Base-by-base conservation (phyloP, 1,140 invertebrate species). In the Magallana angulata region DNA sequence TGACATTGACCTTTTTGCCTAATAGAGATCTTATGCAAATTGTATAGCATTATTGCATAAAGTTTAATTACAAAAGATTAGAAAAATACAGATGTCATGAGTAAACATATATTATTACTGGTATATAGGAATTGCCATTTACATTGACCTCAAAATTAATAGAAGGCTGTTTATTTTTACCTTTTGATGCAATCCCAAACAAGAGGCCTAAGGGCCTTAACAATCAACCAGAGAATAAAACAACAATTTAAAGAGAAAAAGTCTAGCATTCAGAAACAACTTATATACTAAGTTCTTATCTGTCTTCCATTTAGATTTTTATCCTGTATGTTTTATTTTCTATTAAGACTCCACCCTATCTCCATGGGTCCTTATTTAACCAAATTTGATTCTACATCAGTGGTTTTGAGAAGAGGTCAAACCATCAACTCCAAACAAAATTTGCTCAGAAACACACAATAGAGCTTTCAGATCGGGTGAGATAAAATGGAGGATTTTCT, bases 1-100 rank as follows among this genome's bases (percentile, higher is more conserved):
- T 60, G 59, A 60, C 59, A 60, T 60, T 16, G 59, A 60, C 59
- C 59, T 60, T 60, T 60, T 60, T 60, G 59, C 59, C 59, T 60
- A 12, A 60, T 60, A 60, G 7, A 16, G 59, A 16, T 60, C 59
- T 60, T 60, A 12, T 60, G 9, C 9, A 60, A 60, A 12, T 3
- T 16, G 16, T 60, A 16, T 60, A 60, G 59, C 59, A 12, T 60
- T 7, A 60, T 60, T 60, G 59, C 7, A 16, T 60, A 60, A 36
- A 36, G 59, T 60, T 60, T 60, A 60, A 60, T 60, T 60, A 60
- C 59, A 60, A 60, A 60, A 60, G 59, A 60, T 60, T 2, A 60
- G 59, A 60, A 60, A 60, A 60, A 60, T 60, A 60, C 1, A 36
- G 59, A 60, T 60, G 59, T 60, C 59, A 60, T 60, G 9, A 4